Percentiles rank a stretch among this genome's conserved stretches.
These are phyloP conservation scores for Zootermopsis nevadensis DNA, from an alignment of 2,888 invertebrate species.

Conservation along the genomic window DNA sequence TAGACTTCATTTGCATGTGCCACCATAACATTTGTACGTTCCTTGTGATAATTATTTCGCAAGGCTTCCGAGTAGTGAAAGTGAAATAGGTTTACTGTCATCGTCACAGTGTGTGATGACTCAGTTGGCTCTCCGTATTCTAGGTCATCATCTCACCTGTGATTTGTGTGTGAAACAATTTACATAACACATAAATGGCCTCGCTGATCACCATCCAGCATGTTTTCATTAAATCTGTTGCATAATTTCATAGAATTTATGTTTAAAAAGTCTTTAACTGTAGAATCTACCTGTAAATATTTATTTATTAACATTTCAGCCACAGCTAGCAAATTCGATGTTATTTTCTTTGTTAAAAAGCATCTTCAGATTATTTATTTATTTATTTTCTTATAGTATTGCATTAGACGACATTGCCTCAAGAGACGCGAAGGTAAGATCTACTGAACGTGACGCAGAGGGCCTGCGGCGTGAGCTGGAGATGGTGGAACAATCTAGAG, in stretches of 20 bases:
- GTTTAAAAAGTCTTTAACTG: too few species aligned
- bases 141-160: neutral
- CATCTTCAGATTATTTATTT: neutral
- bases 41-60: neutral
- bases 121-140: neutral
- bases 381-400: constrained; percentile 4
- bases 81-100: neutral
- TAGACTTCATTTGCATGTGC: neutral
- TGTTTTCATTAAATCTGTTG: too few species aligned
- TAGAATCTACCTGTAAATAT: too few species aligned
- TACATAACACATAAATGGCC: neutral
- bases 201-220: too few species aligned
- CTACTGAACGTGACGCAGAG: constrained; percentile 19
- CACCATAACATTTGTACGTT: neutral
- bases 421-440: constrained; percentile 21
- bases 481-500: constrained; percentile 53
- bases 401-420: constrained; percentile 29
- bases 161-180: neutral
- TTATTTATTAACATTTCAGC: too few species aligned
- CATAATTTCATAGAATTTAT: too few species aligned
- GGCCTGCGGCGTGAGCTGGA: constrained; percentile 67
- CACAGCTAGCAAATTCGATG: neutral
- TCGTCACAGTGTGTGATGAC: neutral
- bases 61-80: neutral
- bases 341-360: neutral